Evolutionary conservation across 2,888 invertebrate species (phyloP), one percentile per base, ranked within the genome.

Genomic region (Epirrhoe alternata): DNA sequence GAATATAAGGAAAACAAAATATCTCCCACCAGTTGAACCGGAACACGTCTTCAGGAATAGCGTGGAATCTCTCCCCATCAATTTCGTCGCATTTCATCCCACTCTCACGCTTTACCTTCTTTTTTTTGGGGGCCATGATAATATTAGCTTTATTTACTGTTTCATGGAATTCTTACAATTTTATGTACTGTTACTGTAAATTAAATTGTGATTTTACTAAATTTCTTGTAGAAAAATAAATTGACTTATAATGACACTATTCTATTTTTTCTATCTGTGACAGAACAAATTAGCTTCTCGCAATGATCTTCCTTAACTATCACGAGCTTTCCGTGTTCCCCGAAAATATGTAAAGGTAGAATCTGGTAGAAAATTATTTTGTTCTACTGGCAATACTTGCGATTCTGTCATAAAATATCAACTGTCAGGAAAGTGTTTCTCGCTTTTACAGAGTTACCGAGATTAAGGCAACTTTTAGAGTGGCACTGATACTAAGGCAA

Each of bases 21-120:
- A 90, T 82, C 75, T 91, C 90, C 85, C 89, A 88, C 88, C 88
- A 89, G 38, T 88, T 88, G 52, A 84, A 86, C 49, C 76, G 72
- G 60, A 87, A 86, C 0, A 86, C 81, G 57, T 88, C 86, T 17
- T 88, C 87, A 0, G 78, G 75, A 14, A 80, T 82, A 0, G 86
- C 81, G 47, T 83, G 81, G 68, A 88, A 89, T 61, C 79, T 73
- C 76, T 88, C 86, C 0, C 81, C 83, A 56, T 84, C 77, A 0
- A 84, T 61, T 47, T 79, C 74, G 60, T 87, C 86, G 17, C 87
- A 87, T 0, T 74, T 73, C 31, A 85, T 74, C 62, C 70, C 76
- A 3, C 77, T 62, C 0, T 67, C 38, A 1, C 71, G 74, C 33
- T 67, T 74, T 58, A 74, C 74, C 57, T 76, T 80, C 56, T 78